Evolutionary conservation across 2,113 vertebrate genomes (phyloP).

Genomic region (Microcebus lehilahytsara): DNA sequence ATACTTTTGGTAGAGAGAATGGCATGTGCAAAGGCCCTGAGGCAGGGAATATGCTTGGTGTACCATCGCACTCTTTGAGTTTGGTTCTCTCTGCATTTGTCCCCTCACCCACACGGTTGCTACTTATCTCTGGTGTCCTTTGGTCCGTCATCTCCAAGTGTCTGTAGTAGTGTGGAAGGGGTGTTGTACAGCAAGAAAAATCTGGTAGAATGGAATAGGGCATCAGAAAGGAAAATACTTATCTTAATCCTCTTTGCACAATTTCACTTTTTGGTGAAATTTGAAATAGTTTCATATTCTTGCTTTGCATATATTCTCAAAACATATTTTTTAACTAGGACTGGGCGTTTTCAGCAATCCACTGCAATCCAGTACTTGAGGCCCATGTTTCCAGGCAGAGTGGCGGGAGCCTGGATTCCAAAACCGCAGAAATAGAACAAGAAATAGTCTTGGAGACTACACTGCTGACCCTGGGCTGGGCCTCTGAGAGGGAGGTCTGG

Average conservation of each 20-base stretch:
- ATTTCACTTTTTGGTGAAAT: too few species aligned
- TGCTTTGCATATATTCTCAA: neutral
- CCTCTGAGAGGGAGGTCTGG: neutral
- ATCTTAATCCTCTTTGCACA: neutral
- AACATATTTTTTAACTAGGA: neutral
- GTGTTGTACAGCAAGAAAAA: neutral
- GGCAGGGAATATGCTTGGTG: neutral
- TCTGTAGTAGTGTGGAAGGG: neutral
- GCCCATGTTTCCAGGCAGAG: neutral
- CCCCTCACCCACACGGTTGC: rapidly evolving
- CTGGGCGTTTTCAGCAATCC: neutral
- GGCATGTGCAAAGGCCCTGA: neutral
- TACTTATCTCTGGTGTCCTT: rapidly evolving
- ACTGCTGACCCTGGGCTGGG: neutral
- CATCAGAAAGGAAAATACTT: neutral
- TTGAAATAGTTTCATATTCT: neutral
- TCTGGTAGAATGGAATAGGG: neutral
- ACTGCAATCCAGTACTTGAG: neutral
- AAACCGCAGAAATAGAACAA: neutral
- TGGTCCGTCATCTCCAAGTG: neutral
- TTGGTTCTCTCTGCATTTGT: neutral
- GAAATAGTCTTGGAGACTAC: neutral
- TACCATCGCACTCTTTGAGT: rapidly evolving
- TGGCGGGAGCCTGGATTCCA: neutral
- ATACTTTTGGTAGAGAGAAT: rapidly evolving